phyloP scores from a whole-genome alignment of 2,888 invertebrate species.

The Megastigmus dorsalis region DNA sequence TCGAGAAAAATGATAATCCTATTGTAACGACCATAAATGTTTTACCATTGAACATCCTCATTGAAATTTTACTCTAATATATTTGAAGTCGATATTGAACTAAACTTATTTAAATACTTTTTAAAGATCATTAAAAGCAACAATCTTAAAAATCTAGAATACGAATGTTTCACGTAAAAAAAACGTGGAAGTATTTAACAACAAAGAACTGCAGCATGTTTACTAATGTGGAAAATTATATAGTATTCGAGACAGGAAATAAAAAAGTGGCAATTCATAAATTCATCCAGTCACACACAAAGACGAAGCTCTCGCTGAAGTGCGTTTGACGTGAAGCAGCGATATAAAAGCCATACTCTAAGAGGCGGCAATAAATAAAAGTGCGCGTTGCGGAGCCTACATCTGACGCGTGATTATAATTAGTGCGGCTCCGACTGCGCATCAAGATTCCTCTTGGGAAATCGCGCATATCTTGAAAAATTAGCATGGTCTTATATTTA shows the following conservation, averaged over 20 bases:
- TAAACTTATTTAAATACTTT: no score
- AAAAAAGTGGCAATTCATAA: conserved; percentile 10
- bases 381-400: background rate
- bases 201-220: no score
- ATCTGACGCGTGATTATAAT: conserved; percentile 55
- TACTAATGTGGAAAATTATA: no score
- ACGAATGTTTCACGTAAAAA: no score
- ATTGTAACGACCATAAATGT: no score
- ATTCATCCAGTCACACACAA: conserved; percentile 7
- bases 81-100: no score
- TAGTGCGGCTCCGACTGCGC: conserved; percentile 40
- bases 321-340: background rate
- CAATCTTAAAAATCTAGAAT: no score
- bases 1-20: no score
- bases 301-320: background rate
- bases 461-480: conserved; percentile 62
- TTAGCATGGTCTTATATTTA: conserved; percentile 58
- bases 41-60: no score
- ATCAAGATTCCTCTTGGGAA: conserved; percentile 57
- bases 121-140: no score
- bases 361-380: conserved; percentile 45
- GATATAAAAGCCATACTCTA: conserved; percentile 27
- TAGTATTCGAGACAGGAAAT: conserved; percentile 14
- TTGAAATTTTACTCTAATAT: no score
- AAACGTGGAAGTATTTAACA: no score